Conservation (phyloP, 2,888 invertebrate genomes). For the Panopea generosa region DNA sequence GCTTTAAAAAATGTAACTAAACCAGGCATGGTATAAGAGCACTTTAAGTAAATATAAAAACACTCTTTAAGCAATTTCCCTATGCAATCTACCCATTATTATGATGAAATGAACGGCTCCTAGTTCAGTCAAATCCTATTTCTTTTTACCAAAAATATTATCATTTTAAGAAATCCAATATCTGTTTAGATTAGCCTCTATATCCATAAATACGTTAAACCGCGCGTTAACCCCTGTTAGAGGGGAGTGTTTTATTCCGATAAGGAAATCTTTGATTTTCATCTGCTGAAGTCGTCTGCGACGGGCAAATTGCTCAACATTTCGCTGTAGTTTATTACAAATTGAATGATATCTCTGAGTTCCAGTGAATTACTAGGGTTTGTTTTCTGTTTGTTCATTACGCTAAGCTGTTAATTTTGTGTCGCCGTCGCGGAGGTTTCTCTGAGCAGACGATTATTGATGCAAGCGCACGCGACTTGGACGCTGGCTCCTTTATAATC, state of each 20-base stretch:
- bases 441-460: constrained; percentile 46
- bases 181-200: constrained; percentile 42
- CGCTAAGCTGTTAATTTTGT: constrained; percentile 62
- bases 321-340: constrained; percentile 65
- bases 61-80: too few relatives aligned
- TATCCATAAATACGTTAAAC: constrained; percentile 25
- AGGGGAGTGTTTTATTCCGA: constrained; percentile 66
- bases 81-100: too few relatives aligned
- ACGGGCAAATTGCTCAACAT: constrained; percentile 59
- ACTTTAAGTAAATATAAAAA: too few relatives aligned
- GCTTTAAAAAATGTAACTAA: too few relatives aligned
- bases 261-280: constrained; percentile 70
- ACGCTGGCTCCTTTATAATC: constrained; percentile 31
- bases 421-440: constrained; percentile 53
- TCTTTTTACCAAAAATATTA: not conserved
- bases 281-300: constrained; percentile 67
- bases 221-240: not conserved
- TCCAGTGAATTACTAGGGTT: constrained; percentile 61
- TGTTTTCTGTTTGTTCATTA: constrained; percentile 65
- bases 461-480: constrained; percentile 21
- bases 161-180: constrained; percentile 9
- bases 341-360: constrained; percentile 71
- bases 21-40: too few relatives aligned
- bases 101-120: too few relatives aligned
- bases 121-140: too few relatives aligned